Conservation (phyloP, 2,888 invertebrate species). For the Microctonus aethiopoides region DNA sequence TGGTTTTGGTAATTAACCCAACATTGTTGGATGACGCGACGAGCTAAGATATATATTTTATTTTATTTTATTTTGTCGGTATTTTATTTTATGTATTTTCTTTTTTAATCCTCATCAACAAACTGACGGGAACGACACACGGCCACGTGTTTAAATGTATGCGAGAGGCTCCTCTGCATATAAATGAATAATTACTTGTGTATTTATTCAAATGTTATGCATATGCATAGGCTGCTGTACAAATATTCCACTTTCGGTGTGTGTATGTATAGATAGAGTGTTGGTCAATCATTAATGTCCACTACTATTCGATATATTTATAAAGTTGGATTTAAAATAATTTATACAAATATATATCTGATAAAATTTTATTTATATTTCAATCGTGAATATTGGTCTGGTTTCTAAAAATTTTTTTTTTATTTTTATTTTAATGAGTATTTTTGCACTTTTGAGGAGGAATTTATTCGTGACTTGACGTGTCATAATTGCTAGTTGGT, state of each 20-base stretch:
- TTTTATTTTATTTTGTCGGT: neutral
- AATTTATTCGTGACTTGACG: too few species aligned
- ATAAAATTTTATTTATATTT: too few species aligned
- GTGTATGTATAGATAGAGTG: too few species aligned
- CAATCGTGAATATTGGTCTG: too few species aligned
- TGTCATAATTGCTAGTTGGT: too few species aligned
- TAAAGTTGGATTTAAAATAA: too few species aligned
- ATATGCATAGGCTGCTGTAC: slow-evolving; percentile 43
- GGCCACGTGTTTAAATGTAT: neutral
- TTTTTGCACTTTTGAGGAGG: too few species aligned
- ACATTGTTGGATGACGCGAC: neutral
- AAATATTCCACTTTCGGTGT: slow-evolving; percentile 34
- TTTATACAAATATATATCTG: too few species aligned
- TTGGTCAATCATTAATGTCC: slow-evolving; percentile 7
- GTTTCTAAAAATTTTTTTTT: too few species aligned
- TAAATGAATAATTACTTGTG: slow-evolving; percentile 45
- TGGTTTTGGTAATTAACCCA: neutral
- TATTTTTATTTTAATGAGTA: too few species aligned
- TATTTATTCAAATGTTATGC: slow-evolving; percentile 45
- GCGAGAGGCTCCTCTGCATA: slow-evolving; percentile 41
- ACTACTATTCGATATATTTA: slow-evolving; percentile 4
- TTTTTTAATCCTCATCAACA: neutral
- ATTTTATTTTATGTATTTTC: neutral
- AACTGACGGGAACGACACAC: neutral
- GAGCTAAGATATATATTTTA: neutral